Evolutionary conservation across 2,888 invertebrate species (phyloP), one percentile per base, ranked within the genome.

Genomic region (Heliconius charithonia): DNA sequence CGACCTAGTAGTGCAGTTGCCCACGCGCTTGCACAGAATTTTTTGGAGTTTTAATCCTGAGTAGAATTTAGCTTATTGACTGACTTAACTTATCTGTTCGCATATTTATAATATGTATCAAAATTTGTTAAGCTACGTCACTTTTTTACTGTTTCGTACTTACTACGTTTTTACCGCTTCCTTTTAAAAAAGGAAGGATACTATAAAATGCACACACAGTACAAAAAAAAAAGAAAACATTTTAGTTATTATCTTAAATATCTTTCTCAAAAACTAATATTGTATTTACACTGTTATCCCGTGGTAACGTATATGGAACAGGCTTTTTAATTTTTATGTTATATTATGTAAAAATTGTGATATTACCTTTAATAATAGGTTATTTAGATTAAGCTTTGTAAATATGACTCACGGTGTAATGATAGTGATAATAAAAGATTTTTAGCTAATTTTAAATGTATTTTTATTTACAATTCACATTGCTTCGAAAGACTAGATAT

Each of bases 351-450:
- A 62, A 41, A 59, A 79, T 77, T 88, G 88, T 88, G 88, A 88
- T 88, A 88, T 84, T 87, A 88, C 76, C 72, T 79, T 79, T 81
- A 79, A 78, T 63, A 32, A 27, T 72, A 83, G 76, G 79, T 85
- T 84, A 80, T 79, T 80, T 81, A 83, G 77, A 79, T 79, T 83
- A 83, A 81, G 79, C 80, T 81, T 83, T 86, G 85, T 87, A 85
- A 84, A 86, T 86, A 86, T 82, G 86, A 87, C 86, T 87, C 87
- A 86, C 75, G 89, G 88, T 87, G 82, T 82, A 75, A 80, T 83
- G 81, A 79, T 77, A 84, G 79, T 82, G 81, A 80, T 77, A 84
- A 80, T 83, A 79, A 84, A 88, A 84, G 82, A 83, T 81, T 72
- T 82, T 82, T 82, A 67, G n/a, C n/a, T 78, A 79, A 77, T 29